Conservation (phyloP, 2,888 invertebrate species). For the Hololepta plana region DNA sequence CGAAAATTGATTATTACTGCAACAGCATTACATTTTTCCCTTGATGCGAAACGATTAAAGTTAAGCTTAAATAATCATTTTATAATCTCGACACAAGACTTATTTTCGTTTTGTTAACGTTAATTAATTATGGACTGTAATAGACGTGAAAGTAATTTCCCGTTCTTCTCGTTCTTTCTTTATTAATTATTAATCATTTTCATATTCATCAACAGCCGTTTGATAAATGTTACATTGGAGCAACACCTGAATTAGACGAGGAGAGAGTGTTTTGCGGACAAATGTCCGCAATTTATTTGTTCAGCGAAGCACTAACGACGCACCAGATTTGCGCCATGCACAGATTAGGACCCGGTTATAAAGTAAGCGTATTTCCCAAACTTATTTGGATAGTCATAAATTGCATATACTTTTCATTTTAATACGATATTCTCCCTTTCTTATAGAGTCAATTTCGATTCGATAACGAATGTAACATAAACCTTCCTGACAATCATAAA, state of each 20-base stretch:
- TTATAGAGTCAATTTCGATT: conserved; percentile 97
- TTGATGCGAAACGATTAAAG: too few species aligned
- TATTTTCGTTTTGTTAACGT: too few species aligned
- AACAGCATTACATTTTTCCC: too few species aligned
- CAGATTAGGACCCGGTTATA: conserved; percentile 94
- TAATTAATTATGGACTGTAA: too few species aligned
- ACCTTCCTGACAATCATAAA: conserved; percentile 95
- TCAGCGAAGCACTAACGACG: conserved; percentile 91
- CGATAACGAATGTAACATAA: conserved; percentile 97
- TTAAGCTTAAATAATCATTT: too few species aligned
- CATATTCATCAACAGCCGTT: conserved; percentile 69
- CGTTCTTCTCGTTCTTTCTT: conserved; percentile 3
- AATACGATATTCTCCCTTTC: conserved; percentile 14
- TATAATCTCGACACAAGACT: too few species aligned
- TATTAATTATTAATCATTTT: conserved; percentile 9
- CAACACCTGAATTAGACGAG: conserved; percentile 90
- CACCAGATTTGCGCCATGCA: conserved; percentile 99
- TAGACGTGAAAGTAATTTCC: too few species aligned
- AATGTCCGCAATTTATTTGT: conserved; percentile 97
- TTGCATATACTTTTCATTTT: too few species aligned
- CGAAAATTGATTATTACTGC: too few species aligned
- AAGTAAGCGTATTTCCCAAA: conserved; percentile 65
- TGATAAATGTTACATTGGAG: conserved; percentile 98
- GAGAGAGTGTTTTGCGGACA: conserved; percentile 98
- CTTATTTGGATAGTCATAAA: background rate